Evolutionary conservation across 2,113 vertebrate species (phyloP).

Genomic region (Symphodus melops): DNA sequence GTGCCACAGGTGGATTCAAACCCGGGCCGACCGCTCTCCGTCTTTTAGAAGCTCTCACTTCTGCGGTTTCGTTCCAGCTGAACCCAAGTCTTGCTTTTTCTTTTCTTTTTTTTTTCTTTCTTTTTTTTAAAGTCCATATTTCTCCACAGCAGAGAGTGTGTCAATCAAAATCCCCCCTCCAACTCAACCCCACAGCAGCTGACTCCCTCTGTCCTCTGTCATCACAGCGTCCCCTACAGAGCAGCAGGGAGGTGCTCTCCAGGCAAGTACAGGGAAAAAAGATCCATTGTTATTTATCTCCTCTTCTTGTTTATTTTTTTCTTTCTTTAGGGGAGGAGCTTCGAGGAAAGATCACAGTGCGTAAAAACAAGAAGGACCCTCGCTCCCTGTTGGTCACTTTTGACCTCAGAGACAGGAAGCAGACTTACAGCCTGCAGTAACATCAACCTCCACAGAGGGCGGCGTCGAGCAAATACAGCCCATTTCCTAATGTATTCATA

Average conservation of each 20-base stretch:
- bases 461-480: neutral
- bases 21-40: no score
- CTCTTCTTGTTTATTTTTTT: conserved; percentile 22
- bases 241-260: neutral
- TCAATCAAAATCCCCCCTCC: no score
- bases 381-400: conserved; percentile 90
- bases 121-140: neutral
- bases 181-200: neutral
- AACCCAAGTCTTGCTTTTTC: neutral
- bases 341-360: conserved; percentile 86
- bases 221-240: neutral
- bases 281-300: neutral
- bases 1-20: no score
- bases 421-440: conserved; percentile 90
- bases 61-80: neutral
- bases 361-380: conserved; percentile 93
- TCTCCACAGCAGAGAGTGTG: neutral
- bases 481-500: neutral
- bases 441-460: neutral
- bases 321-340: conserved; percentile 86
- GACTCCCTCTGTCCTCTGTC: neutral
- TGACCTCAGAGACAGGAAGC: conserved; percentile 81
- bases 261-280: no score
- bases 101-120: neutral
- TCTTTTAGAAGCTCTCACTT: no score